Evolutionary conservation across 1,140 invertebrate genomes (phyloP), one percentile per base, ranked within the genome.

Genomic region (Drosophila albomicans): DNA sequence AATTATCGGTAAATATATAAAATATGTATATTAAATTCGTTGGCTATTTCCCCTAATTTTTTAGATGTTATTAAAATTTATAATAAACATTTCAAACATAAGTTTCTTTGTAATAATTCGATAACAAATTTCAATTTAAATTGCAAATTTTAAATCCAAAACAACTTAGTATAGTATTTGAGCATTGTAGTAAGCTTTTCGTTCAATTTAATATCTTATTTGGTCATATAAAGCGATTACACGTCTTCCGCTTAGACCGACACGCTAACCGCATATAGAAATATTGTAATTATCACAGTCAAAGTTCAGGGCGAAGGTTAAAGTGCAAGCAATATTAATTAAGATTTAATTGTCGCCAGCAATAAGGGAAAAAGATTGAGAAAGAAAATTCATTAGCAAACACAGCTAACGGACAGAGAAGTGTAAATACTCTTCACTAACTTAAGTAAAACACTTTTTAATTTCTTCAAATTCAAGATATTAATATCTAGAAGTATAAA

Each of bases 231-330:
- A 62, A 62, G 41, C 49, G 57, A 69, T 69, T 74, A 74, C 32
- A 56, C 58, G 52, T 32, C 45, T 57, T 72, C 69, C 62, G 69
- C 32, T 51, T 32, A 38, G 15, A 3, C 1, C 3, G 43, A 57
- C 72, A 75, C 72, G 72, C 66, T 28, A 67, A 56, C n/a, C 30
- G 16, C 56, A 54, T 73, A 67, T 54, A 61, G 51, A 48, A 58
- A 49, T 52, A 63, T 57, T 62, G 58, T 64, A 75, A 75, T 70
- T 49, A 63, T 35, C 56, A 41, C 35, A 35, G 58, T 58, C 41
- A 75, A 75, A 75, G 72, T 75, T 75, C 72, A 75, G 52, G 72
- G 67, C 72, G 72, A 75, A 75, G 72, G 67, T 70, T 75, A 75
- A 57, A 58, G 66, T 75, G 72, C 72, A 75, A 63, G 58, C 51